A percentile compares a stretch with the other conserved stretches of the same genome.
These are phyloP conservation scores for Euspilapteryx auroguttella DNA, from an alignment of 2,888 invertebrate genomes.

Conservation along the genomic window DNA sequence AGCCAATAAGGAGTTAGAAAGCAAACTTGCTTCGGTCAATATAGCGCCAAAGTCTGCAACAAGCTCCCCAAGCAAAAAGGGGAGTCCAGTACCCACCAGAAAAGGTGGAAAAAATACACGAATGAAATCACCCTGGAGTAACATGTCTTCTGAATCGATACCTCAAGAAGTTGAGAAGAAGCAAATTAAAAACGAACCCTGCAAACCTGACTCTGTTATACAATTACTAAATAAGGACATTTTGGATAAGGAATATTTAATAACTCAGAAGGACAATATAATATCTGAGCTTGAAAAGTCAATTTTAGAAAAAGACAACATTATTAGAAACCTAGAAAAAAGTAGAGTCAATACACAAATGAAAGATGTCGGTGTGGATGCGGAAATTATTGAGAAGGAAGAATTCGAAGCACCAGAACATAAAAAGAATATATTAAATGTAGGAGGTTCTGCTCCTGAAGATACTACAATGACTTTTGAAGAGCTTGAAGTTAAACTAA, in stretches of 20 bases:
- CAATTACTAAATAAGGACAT: conserved; percentile 52
- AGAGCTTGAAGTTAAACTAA: conserved; percentile 42
- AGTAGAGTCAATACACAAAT: conserved; percentile 13
- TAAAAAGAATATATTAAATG: no score
- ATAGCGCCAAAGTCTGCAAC: conserved; percentile 22
- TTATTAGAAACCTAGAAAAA: conserved; percentile 9
- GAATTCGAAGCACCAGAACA: conserved; percentile 10
- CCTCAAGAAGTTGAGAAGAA: conserved; percentile 41
- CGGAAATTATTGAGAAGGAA: conserved; percentile 2
- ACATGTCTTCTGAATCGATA: conserved; percentile 33
- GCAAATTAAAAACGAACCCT: conserved; percentile 25
- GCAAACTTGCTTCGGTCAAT: conserved; percentile 32
- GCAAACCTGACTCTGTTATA: conserved; percentile 33
- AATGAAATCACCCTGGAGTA: conserved; percentile 48
- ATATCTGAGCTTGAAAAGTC: conserved; percentile 26
- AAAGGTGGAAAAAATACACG: conserved; percentile 44
- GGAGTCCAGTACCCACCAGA: conserved; percentile 35
- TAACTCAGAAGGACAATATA: conserved; percentile 44
- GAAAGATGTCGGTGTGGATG: conserved; percentile 5
- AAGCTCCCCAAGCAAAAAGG: conserved; percentile 29
- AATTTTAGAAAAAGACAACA: conserved; percentile 12
- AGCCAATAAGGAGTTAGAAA: conserved; percentile 56
- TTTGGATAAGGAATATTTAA: conserved; percentile 39
- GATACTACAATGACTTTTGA: conserved; percentile 9
- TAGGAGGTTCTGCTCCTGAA: no score